These are phyloP conservation scores for Mionectes olivaceus DNA, from an alignment of 2,797 vertebrate species.

Conservation along the genomic window DNA sequence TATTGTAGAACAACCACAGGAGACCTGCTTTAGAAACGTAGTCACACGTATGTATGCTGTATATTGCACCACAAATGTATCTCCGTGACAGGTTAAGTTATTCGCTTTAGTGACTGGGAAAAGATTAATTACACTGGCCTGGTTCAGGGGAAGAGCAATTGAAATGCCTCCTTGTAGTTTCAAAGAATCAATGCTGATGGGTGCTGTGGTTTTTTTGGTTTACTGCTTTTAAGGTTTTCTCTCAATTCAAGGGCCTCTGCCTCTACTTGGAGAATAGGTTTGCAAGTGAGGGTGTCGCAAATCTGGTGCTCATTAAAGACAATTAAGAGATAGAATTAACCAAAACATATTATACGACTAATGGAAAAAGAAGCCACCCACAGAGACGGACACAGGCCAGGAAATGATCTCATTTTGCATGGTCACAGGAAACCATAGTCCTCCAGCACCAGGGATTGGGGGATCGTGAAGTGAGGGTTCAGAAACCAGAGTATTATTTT, in stretches of 20 bases:
- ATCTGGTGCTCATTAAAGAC: constrained; percentile 88
- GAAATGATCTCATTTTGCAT: constrained; percentile 78
- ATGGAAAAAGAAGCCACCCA: constrained; percentile 88
- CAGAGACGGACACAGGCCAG: constrained; percentile 80
- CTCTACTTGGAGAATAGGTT: constrained; percentile 61
- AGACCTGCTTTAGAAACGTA: background rate
- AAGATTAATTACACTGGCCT: constrained; percentile 5
- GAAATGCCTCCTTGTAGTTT: background rate
- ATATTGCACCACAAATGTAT: background rate
- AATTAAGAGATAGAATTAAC: constrained; percentile 91
- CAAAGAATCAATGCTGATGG: background rate
- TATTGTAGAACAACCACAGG: background rate
- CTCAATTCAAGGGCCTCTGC: constrained; percentile 61
- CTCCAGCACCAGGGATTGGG: constrained; percentile 14
- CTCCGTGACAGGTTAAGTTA: background rate
- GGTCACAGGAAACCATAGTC: constrained; percentile 66
- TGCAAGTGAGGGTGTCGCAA: constrained; percentile 69
- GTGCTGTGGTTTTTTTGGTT: background rate
- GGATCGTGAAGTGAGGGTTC: background rate
- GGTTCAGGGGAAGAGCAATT: constrained; percentile 11
- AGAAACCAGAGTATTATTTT: background rate
- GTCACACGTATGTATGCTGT: background rate
- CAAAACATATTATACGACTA: constrained; percentile 88
- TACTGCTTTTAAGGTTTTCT: constrained; percentile 30
- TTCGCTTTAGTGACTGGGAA: background rate